Conservation (phyloP, 2,888 invertebrate genomes). For the Barypeithes pellucidus region DNA sequence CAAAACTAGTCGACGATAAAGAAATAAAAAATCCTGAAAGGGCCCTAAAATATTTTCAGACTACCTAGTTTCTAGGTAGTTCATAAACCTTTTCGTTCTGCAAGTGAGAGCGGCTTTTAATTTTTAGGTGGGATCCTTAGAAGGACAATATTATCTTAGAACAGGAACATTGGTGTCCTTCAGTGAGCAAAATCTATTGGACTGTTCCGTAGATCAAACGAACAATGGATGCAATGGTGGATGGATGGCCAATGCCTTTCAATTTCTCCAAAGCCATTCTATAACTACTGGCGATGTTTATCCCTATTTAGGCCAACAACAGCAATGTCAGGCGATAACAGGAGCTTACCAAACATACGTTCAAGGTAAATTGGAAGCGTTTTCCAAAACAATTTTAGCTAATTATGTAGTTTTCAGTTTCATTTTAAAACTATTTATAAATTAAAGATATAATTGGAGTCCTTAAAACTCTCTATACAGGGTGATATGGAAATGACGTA, state of each 20-base stretch:
- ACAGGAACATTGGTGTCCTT: conserved; percentile 84
- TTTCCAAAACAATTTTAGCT: too few species aligned
- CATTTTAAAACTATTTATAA: too few species aligned
- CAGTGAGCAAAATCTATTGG: conserved; percentile 88
- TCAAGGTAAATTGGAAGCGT: conserved; percentile 26
- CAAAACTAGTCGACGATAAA: too few species aligned
- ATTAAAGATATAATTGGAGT: too few species aligned
- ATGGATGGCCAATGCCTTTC: conserved; percentile 83
- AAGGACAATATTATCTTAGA: conserved; percentile 90
- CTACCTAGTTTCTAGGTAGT: too few species aligned
- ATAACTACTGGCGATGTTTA: conserved; percentile 89
- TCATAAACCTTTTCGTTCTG: too few species aligned
- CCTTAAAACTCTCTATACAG: too few species aligned
- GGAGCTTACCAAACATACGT: conserved; percentile 27
- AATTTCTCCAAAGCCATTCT: conserved; percentile 84
- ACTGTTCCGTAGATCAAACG: conserved; percentile 79
- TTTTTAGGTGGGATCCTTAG: conserved; percentile 86
- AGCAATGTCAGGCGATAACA: conserved; percentile 71
- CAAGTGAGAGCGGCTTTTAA: not conserved
- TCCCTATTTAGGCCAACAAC: conserved; percentile 80
- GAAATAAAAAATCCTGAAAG: too few species aligned
- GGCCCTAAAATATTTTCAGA: too few species aligned
- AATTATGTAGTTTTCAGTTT: too few species aligned
- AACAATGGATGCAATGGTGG: conserved; percentile 92
- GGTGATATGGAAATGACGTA: too few species aligned